Evolutionary conservation across 2,888 invertebrate species (phyloP).

Genomic region (Tetropium fuscum): DNA sequence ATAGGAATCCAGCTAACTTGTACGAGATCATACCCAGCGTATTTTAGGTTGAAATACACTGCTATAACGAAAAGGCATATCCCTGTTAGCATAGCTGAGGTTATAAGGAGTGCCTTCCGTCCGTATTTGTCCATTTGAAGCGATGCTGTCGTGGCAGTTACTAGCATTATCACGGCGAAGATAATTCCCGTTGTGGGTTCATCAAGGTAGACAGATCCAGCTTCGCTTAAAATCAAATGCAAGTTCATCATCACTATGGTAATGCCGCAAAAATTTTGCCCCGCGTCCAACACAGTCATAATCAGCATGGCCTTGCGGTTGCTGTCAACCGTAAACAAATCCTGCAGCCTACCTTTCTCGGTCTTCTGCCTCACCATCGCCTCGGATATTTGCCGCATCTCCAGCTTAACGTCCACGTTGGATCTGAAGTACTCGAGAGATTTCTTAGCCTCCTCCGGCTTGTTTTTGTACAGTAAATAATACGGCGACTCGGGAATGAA

Average conservation of each 20-base stretch:
- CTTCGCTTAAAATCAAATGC: conserved; percentile 59
- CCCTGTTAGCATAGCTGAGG: conserved; percentile 58
- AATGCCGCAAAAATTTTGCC: conserved; percentile 62
- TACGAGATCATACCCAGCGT: conserved; percentile 49
- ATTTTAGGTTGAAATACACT: conserved; percentile 57
- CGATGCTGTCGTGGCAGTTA: conserved; percentile 55
- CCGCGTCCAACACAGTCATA: conserved; percentile 59
- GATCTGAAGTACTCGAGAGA: conserved; percentile 55
- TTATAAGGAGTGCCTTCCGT: conserved; percentile 56
- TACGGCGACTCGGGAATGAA: conserved; percentile 65
- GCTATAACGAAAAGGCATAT: conserved; percentile 56
- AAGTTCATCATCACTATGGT: conserved; percentile 63
- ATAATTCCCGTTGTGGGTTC: conserved; percentile 58
- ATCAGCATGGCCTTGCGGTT: conserved; percentile 61
- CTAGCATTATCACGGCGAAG: conserved; percentile 60
- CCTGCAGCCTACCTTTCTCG: conserved; percentile 58
- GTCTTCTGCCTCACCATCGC: conserved; percentile 58
- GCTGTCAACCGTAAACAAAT: conserved; percentile 57
- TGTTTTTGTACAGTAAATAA: conserved; percentile 57
- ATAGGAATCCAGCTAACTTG: conserved; percentile 60
- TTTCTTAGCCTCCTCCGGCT: conserved; percentile 55
- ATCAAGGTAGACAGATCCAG: conserved; percentile 55
- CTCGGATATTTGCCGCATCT: conserved; percentile 58
- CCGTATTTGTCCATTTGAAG: conserved; percentile 60
- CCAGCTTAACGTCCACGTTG: conserved; percentile 55